phyloP scores from a whole-genome alignment of 2,113 vertebrate genomes.

The Atractosteus spatula region DNA sequence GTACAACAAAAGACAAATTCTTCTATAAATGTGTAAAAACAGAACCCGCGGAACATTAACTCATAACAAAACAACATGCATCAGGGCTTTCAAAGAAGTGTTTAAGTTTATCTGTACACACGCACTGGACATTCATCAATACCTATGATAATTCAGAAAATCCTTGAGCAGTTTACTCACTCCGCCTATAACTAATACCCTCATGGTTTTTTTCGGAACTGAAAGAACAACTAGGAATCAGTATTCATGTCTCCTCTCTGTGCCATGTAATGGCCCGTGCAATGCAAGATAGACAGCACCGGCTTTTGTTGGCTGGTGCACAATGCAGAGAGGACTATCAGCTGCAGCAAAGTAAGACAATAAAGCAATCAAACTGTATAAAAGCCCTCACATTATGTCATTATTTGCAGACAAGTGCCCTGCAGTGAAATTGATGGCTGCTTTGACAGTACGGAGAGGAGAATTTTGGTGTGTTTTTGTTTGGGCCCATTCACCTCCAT shows the following conservation, averaged over 20 bases:
- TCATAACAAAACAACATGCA: no score
- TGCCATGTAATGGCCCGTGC: constrained; percentile 8
- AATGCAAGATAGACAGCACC: constrained; percentile 3
- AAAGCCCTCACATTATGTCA: neutral
- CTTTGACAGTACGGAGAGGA: neutral
- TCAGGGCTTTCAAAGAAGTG: no score
- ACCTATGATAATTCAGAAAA: no score
- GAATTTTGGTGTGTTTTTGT: neutral
- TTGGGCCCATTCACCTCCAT: no score
- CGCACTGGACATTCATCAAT: no score
- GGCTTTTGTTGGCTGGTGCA: neutral
- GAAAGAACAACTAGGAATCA: constrained; percentile 37
- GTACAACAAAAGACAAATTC: no score
- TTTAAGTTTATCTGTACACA: no score
- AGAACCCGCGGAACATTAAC: no score
- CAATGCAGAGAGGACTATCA: neutral
- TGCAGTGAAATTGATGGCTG: neutral
- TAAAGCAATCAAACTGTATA: neutral
- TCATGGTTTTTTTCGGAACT: constrained; percentile 15
- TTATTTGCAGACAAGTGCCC: neutral
- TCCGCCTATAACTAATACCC: no score
- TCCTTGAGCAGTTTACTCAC: no score
- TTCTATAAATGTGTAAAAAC: no score
- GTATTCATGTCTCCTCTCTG: constrained; percentile 29
- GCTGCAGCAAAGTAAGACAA: neutral